These are phyloP conservation scores for Archocentrus centrarchus DNA, from an alignment of 2,113 vertebrate species.

Conservation along the genomic window DNA sequence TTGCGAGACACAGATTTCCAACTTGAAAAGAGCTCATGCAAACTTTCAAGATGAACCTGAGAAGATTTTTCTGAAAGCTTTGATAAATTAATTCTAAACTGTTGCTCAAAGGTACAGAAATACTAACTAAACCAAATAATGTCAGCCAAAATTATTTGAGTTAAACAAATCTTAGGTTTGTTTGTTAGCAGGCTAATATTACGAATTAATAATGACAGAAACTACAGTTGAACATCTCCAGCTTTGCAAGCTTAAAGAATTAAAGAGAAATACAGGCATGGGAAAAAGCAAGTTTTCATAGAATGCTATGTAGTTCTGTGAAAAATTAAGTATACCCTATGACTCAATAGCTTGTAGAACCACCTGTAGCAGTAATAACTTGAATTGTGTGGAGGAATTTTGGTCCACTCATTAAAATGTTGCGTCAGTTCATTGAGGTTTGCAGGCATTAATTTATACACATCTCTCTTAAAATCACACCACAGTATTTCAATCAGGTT, in stretches of 20 bases:
- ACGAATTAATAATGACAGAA: background rate
- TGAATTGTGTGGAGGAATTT: too few species aligned
- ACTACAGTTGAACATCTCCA: background rate
- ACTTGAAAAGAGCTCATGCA: background rate
- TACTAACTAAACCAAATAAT: background rate
- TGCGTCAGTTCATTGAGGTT: background rate
- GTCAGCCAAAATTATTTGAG: background rate
- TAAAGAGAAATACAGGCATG: slow-evolving; percentile 1
- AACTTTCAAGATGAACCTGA: background rate
- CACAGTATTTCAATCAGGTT: background rate
- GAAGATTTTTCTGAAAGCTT: background rate
- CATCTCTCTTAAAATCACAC: background rate
- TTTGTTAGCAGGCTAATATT: too few species aligned
- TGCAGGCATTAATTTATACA: background rate
- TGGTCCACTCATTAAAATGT: too few species aligned
- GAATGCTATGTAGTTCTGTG: background rate
- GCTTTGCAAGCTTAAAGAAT: background rate
- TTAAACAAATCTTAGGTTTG: background rate
- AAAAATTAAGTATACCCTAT: background rate
- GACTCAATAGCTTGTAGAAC: background rate
- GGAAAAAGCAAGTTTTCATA: background rate
- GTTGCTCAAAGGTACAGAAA: background rate
- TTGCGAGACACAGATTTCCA: background rate
- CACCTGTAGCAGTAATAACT: background rate
- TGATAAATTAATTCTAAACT: background rate